A percentile compares a stretch with the other conserved stretches of the same genome.
phyloP scores from a whole-genome alignment of 2,113 vertebrate species.

The Uropsilus gracilis region DNA sequence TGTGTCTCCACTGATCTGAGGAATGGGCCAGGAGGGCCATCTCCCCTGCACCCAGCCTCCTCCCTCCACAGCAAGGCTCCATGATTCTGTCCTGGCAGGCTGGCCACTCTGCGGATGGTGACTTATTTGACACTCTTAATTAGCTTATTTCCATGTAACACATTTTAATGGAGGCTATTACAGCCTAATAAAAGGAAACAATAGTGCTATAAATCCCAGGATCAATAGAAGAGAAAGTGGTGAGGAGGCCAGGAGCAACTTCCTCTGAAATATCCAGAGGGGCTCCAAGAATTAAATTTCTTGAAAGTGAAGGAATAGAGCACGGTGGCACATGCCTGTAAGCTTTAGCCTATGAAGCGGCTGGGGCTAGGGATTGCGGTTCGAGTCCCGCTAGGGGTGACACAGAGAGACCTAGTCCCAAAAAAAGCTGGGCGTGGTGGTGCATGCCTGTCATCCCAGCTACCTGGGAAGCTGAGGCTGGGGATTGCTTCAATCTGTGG shows the following conservation, averaged over 20 bases:
- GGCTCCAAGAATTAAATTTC: neutral
- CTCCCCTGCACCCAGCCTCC: neutral
- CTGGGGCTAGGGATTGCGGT: too few relatives aligned
- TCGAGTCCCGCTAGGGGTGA: too few relatives aligned
- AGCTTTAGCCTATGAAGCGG: too few relatives aligned
- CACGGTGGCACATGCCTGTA: too few relatives aligned
- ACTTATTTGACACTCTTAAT: slow-evolving; percentile 78
- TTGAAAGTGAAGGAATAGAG: slow-evolving; percentile 3
- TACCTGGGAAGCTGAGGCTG: too few relatives aligned
- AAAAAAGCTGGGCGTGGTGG: too few relatives aligned
- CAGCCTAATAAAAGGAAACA: slow-evolving; percentile 73
- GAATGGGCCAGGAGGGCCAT: fast-evolving
- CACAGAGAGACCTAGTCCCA: too few relatives aligned
- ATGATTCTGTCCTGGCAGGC: neutral
- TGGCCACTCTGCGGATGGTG: slow-evolving; percentile 19
- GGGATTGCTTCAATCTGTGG: too few relatives aligned
- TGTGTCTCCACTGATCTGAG: neutral
- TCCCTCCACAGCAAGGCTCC: neutral
- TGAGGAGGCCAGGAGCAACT: neutral
- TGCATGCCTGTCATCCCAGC: too few relatives aligned
- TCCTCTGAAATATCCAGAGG: slow-evolving; percentile 22
- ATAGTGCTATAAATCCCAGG: slow-evolving; percentile 68
- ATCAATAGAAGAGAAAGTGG: slow-evolving; percentile 69
- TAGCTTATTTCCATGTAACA: slow-evolving; percentile 77
- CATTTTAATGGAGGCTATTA: slow-evolving; percentile 75